Percentiles rank a stretch among this genome's conserved stretches.
Evolutionary conservation across 1,140 invertebrate genomes (phyloP).

Genomic region (Polypedilum pembai): DNA sequence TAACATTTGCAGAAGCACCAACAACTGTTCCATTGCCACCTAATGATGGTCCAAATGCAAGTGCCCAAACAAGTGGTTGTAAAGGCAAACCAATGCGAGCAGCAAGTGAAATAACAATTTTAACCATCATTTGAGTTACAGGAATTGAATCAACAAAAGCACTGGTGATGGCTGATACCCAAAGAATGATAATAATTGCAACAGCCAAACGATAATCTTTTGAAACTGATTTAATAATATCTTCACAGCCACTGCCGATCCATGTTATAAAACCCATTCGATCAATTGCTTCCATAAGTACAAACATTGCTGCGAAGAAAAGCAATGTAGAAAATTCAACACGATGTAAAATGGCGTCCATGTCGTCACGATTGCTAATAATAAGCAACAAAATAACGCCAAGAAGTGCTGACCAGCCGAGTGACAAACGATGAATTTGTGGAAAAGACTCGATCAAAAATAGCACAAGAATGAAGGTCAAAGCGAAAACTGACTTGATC

Average conservation of each 20-base stretch:
- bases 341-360: constrained; percentile 65
- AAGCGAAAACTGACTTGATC: constrained; percentile 56
- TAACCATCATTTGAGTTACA: constrained; percentile 67
- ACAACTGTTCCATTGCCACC: constrained; percentile 67
- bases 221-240: constrained; percentile 54
- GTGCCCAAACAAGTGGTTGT: constrained; percentile 58
- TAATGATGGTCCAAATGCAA: constrained; percentile 64
- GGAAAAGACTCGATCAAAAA: constrained; percentile 70
- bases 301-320: constrained; percentile 77
- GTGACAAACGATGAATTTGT: constrained; percentile 52
- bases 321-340: constrained; percentile 79
- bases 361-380: constrained; percentile 60
- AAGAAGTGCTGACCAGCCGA: constrained; percentile 72
- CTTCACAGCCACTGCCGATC: constrained; percentile 61
- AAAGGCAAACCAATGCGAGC: constrained; percentile 52
- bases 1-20: constrained; percentile 66
- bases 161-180: constrained; percentile 60
- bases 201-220: constrained; percentile 52
- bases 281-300: constrained; percentile 73
- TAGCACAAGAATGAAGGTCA: constrained; percentile 59
- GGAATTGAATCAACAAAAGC: constrained; percentile 70
- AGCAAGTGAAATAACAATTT: constrained; percentile 53
- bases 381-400: constrained; percentile 63
- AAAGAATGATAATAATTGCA: constrained; percentile 58
- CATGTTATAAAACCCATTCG: constrained; percentile 59